Conservation (phyloP, 2,113 vertebrate species). For the Pholis gunnellus region DNA sequence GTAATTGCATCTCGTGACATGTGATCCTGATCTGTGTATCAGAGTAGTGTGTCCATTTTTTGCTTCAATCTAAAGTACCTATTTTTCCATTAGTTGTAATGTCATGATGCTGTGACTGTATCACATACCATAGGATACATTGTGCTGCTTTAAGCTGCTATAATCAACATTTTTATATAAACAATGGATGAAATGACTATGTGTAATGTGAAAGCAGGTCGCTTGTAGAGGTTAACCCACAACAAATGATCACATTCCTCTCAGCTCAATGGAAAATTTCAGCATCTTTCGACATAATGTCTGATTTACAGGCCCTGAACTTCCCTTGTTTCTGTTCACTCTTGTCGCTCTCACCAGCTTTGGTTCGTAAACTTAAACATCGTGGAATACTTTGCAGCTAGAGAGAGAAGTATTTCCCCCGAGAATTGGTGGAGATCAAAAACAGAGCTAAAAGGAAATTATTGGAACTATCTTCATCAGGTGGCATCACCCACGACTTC, state of each 20-base stretch:
- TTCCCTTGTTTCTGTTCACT: background rate
- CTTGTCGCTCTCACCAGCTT: background rate
- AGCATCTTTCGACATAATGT: background rate
- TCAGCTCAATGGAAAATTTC: background rate
- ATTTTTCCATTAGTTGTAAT: background rate
- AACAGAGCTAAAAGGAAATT: background rate
- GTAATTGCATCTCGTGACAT: conserved; percentile 22
- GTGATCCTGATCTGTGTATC: conserved; percentile 20
- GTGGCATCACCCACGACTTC: background rate
- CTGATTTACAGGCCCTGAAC: background rate
- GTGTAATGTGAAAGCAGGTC: background rate
- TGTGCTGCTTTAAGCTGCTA: background rate
- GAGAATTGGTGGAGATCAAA: background rate
- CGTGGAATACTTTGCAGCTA: background rate
- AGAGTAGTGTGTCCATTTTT: background rate
- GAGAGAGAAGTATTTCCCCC: background rate
- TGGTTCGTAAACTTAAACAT: background rate
- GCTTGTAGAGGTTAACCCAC: background rate
- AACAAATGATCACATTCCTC: background rate
- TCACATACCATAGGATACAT: background rate
- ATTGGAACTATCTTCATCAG: background rate
- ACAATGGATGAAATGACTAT: background rate
- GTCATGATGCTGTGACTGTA: background rate
- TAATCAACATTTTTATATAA: background rate
- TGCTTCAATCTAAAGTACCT: background rate